A percentile compares a stretch with the other conserved stretches of the same genome.
Evolutionary conservation across 2,888 invertebrate species (phyloP).

Genomic region (Taenaris catops): DNA sequence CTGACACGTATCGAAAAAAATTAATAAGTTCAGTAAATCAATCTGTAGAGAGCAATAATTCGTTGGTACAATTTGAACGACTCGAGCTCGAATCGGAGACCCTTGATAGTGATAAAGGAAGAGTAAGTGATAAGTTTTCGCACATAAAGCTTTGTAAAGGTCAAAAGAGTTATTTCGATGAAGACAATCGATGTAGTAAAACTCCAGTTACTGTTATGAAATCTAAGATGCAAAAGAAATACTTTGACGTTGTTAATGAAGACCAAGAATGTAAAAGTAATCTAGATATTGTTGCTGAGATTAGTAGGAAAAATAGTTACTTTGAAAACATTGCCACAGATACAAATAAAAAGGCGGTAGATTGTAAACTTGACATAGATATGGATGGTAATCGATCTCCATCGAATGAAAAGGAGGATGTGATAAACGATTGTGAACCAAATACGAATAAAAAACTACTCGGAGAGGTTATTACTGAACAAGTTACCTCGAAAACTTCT

Average conservation of each 20-base stretch:
- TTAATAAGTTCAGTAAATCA: slow-evolving; percentile 39
- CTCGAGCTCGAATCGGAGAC: slow-evolving; percentile 42
- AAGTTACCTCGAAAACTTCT: slow-evolving; percentile 34
- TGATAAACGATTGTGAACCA: slow-evolving; percentile 38
- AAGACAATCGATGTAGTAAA: slow-evolving; percentile 25
- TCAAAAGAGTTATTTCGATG: slow-evolving; percentile 41
- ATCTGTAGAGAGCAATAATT: slow-evolving; percentile 38
- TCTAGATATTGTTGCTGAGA: slow-evolving; percentile 2
- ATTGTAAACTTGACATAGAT: slow-evolving; percentile 1
- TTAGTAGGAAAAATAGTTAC: slow-evolving; percentile 21
- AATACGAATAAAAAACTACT: slow-evolving; percentile 50
- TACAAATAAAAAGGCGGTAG: not conserved
- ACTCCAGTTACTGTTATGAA: slow-evolving; percentile 12
- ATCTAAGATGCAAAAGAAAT: slow-evolving; percentile 24
- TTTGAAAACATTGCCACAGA: not conserved
- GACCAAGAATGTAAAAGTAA: not conserved
- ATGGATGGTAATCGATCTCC: slow-evolving; percentile 45
- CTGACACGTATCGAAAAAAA: slow-evolving; percentile 38
- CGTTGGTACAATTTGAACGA: slow-evolving; percentile 51
- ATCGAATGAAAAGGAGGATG: slow-evolving; percentile 50
- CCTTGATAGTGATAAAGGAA: slow-evolving; percentile 22
- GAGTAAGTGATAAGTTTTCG: slow-evolving; percentile 28
- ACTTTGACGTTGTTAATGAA: slow-evolving; percentile 40
- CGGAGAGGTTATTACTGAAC: slow-evolving; percentile 46
- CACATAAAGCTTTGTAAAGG: slow-evolving; percentile 39